Evolutionary conservation across 1,140 invertebrate genomes (phyloP), one percentile per base, ranked within the genome.

Genomic region (Steinernema feltiae): DNA sequence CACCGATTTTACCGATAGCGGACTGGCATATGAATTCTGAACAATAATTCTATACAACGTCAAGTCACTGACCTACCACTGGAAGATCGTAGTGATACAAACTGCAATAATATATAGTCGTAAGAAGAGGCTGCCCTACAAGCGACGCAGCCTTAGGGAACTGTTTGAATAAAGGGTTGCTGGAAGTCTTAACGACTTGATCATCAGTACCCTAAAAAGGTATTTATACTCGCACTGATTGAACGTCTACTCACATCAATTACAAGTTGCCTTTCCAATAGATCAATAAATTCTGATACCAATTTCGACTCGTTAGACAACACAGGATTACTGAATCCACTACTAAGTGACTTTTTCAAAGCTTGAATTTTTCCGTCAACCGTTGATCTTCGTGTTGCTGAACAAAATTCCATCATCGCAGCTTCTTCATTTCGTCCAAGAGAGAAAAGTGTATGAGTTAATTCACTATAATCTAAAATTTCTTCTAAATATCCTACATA

Each of bases 341-440:
- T 63, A 21, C 7, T 27, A 3, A 63, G 12, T 21, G 53, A 17
- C 24, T 63, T 63, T 21, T 63, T 63, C 53, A 63, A 63, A 3
- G 53, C 53, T 27, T 63, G 53, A 27, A 63, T 63, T 27, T 63
- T 63, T 12, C 53, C 53, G 24, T 63, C 53, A 27, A 27, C 24
- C 12, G 53, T 63, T 21, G 53, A 15, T 63, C 24, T 63, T 3
- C 53, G 53, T 3, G 24, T 63, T 3, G 53, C 53, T 7, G 53
- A 15, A 63, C 53, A 63, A 63, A 63, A 63, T 63, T 63, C 53
- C 12, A 27, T 63, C 53, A 63, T 63, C 15, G 53, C 53, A 27
- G 53, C 53, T 63, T 63, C 53, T 63, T 63, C 53, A 63, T 63
- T 63, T 27, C 53, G 53, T 12, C 53, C 53, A 12, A 63, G 53